Conservation (phyloP, 2,888 invertebrate genomes). For the Selenia dentaria region DNA sequence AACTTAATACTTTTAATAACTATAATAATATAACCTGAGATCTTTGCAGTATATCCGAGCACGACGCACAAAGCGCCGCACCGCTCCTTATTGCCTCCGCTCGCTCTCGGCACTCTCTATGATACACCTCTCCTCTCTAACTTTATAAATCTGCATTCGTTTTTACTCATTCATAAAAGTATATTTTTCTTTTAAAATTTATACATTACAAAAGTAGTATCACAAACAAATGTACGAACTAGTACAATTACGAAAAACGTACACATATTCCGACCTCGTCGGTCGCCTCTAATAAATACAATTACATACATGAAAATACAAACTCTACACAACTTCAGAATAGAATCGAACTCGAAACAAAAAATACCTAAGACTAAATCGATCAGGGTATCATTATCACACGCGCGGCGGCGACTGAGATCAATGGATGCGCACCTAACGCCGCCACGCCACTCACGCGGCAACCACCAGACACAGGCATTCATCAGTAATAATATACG, state of each 20-base stretch:
- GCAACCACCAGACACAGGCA: conserved; percentile 44
- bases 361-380: conserved; percentile 79
- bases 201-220: conserved; percentile 85
- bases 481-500: conserved; percentile 60
- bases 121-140: conserved; percentile 58
- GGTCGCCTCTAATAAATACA: conserved; percentile 80
- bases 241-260: conserved; percentile 81
- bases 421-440: conserved; percentile 65
- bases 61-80: conserved; percentile 39
- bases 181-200: conserved; percentile 78
- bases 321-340: conserved; percentile 79
- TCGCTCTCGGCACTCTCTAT: conserved; percentile 53
- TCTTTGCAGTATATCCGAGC: conserved; percentile 70
- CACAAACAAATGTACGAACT: conserved; percentile 85
- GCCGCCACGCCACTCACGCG: conserved; percentile 65
- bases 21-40: conserved; percentile 83
- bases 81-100: conserved; percentile 58
- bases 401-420: conserved; percentile 78
- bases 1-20: conserved; percentile 84
- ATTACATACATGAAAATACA: conserved; percentile 76
- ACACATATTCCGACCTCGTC: conserved; percentile 64
- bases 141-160: conserved; percentile 69
- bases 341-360: conserved; percentile 81
- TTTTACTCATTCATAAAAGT: conserved; percentile 74
- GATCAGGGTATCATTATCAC: conserved; percentile 76